Evolutionary conservation across 2,888 invertebrate genomes (phyloP).

Genomic region (Quadroppia sp.): DNA sequence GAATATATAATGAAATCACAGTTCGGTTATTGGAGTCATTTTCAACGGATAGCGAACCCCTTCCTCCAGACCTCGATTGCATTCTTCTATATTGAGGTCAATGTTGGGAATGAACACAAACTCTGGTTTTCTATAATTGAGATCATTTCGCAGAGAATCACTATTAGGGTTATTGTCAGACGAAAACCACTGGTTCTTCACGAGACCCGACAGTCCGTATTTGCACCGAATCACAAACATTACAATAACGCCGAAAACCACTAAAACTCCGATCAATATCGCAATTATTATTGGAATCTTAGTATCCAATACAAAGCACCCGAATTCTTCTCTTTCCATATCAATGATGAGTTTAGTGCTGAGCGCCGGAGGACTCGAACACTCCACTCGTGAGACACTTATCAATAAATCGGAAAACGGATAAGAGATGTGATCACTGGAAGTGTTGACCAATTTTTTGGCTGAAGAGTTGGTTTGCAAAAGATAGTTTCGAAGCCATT

Average conservation of each 20-base stretch:
- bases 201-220: slow-evolving; percentile 41
- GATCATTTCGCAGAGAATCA: slow-evolving; percentile 36
- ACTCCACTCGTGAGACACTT: slow-evolving; percentile 36
- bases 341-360: slow-evolving; percentile 38
- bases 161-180: neutral
- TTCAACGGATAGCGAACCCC: slow-evolving; percentile 41
- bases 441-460: slow-evolving; percentile 22
- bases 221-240: slow-evolving; percentile 40
- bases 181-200: slow-evolving; percentile 43
- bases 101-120: slow-evolving; percentile 42
- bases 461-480: slow-evolving; percentile 35
- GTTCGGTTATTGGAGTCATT: slow-evolving; percentile 44
- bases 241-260: slow-evolving; percentile 39
- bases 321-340: slow-evolving; percentile 41
- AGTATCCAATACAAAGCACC: slow-evolving; percentile 41
- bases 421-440: slow-evolving; percentile 36
- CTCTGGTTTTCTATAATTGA: slow-evolving; percentile 40
- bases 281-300: slow-evolving; percentile 41
- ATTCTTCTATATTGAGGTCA: slow-evolving; percentile 35
- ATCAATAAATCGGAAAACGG: slow-evolving; percentile 22
- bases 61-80: slow-evolving; percentile 34
- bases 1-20: slow-evolving; percentile 36
- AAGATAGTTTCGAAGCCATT: slow-evolving; percentile 62
- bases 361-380: slow-evolving; percentile 40
- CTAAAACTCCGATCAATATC: slow-evolving; percentile 33